These are phyloP conservation scores for Neuroterus valhalla DNA, from an alignment of 1,140 invertebrate species.

Conservation along the genomic window DNA sequence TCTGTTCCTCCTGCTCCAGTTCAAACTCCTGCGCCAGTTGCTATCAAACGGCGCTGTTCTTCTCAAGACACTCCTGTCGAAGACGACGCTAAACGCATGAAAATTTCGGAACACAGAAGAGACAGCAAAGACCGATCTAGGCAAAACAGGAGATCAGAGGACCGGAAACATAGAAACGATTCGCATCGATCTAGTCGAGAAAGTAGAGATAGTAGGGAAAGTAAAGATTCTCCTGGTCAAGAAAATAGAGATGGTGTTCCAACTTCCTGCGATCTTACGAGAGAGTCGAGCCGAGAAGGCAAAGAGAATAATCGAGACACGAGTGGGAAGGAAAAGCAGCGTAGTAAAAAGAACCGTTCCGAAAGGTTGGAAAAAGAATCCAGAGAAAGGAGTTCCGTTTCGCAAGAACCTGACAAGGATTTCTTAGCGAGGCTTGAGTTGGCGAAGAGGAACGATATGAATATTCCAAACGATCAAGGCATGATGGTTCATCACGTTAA, in stretches of 20 bases:
- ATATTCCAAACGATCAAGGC: constrained; percentile 59
- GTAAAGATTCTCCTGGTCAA: constrained; percentile 60
- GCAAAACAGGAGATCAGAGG: constrained; percentile 70
- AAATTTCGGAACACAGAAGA: constrained; percentile 79
- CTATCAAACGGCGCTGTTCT: constrained; percentile 84
- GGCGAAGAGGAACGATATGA: constrained; percentile 63
- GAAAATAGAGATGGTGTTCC: constrained; percentile 58
- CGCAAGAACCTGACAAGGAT: constrained; percentile 77
- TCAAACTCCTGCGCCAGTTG: constrained; percentile 77
- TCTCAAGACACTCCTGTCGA: constrained; percentile 83
- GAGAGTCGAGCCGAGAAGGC: constrained; percentile 64
- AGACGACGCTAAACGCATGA: constrained; percentile 84
- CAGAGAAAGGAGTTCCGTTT: constrained; percentile 69
- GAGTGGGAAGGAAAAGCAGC: constrained; percentile 64
- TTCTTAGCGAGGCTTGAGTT: constrained; percentile 80
- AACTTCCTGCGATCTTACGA: constrained; percentile 47
- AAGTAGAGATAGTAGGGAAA: constrained; percentile 68
- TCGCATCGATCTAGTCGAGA: constrained; percentile 69
- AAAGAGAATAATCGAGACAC: constrained; percentile 66
- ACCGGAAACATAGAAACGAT: constrained; percentile 70
- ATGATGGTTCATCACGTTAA: constrained; percentile 56
- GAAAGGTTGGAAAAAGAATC: constrained; percentile 65
- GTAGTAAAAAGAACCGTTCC: constrained; percentile 62
- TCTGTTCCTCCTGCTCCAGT: constrained; percentile 51
- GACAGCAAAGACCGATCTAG: constrained; percentile 83